Conservation (phyloP, 2,113 vertebrate genomes). For the Marmota monax region DNA sequence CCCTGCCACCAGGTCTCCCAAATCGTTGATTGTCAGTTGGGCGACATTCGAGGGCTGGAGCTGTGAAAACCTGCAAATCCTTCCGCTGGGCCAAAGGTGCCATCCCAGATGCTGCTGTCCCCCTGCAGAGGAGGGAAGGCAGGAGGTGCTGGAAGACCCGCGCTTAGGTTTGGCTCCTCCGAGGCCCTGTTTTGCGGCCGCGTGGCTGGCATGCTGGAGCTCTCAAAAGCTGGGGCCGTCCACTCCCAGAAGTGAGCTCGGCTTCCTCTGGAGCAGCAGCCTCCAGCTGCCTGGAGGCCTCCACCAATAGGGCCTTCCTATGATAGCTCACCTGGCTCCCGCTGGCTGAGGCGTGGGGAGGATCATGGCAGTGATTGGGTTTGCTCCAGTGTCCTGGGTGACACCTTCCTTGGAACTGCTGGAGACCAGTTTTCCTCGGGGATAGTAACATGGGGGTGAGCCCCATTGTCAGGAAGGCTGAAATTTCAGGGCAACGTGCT, state of each 20-base stretch:
- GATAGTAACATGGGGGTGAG: slow-evolving; percentile 69
- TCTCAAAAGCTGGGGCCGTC: slow-evolving; percentile 94
- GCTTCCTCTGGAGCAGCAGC: slow-evolving; percentile 76
- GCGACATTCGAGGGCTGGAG: not conserved
- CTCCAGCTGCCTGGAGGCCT: slow-evolving; percentile 81
- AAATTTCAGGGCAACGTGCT: slow-evolving; percentile 98
- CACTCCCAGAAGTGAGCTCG: slow-evolving; percentile 79
- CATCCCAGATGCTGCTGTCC: slow-evolving; percentile 41
- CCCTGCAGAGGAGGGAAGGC: slow-evolving; percentile 64
- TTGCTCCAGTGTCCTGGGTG: slow-evolving; percentile 90
- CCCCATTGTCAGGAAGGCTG: slow-evolving; percentile 93
- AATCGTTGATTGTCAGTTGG: slow-evolving; percentile 60
- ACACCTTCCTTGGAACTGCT: slow-evolving; percentile 88
- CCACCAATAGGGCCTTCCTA: slow-evolving; percentile 83
- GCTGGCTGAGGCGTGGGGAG: slow-evolving; percentile 51
- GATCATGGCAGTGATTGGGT: slow-evolving; percentile 81
- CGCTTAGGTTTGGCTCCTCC: slow-evolving; percentile 76
- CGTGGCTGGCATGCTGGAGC: slow-evolving; percentile 96
- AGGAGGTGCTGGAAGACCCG: slow-evolving; percentile 32
- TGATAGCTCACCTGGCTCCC: slow-evolving; percentile 83
- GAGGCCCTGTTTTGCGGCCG: slow-evolving; percentile 89
- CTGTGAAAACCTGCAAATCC: slow-evolving; percentile 70
- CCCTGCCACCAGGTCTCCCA: slow-evolving; percentile 86
- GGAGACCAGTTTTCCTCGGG: slow-evolving; percentile 91
- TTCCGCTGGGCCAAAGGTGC: not conserved